These are phyloP conservation scores for Thripadectes ignobilis DNA, from an alignment of 2,797 vertebrate species.

Conservation along the genomic window DNA sequence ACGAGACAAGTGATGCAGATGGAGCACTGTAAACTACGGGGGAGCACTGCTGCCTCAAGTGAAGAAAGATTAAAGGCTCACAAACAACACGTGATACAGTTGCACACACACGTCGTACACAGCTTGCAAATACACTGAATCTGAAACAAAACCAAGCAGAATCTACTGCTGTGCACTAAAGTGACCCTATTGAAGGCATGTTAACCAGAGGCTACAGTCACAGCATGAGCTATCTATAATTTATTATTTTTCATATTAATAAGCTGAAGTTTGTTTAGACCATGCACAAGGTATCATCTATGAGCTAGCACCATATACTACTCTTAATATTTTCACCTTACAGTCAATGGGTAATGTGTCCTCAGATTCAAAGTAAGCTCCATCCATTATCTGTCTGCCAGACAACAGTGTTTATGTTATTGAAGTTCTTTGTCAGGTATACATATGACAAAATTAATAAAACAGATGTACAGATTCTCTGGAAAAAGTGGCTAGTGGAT, in stretches of 20 bases:
- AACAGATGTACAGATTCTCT: neutral
- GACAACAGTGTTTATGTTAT: neutral
- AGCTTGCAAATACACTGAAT: neutral
- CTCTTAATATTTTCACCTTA: neutral
- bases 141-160: neutral
- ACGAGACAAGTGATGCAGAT: neutral
- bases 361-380: neutral
- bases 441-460: neutral
- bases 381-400: neutral
- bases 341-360: neutral
- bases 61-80: slow-evolving; percentile 4
- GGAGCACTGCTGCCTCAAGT: neutral
- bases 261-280: neutral
- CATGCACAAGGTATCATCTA: neutral
- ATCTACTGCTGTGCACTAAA: neutral
- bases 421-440: neutral
- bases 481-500: neutral
- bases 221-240: neutral
- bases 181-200: neutral
- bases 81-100: slow-evolving; percentile 2
- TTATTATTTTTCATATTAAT: neutral
- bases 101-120: fast-evolving
- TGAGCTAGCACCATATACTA: neutral
- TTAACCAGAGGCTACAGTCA: neutral
- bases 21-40: neutral